These are phyloP conservation scores for Syrphus vitripennis DNA, from an alignment of 2,888 invertebrate genomes.

Conservation along the genomic window DNA sequence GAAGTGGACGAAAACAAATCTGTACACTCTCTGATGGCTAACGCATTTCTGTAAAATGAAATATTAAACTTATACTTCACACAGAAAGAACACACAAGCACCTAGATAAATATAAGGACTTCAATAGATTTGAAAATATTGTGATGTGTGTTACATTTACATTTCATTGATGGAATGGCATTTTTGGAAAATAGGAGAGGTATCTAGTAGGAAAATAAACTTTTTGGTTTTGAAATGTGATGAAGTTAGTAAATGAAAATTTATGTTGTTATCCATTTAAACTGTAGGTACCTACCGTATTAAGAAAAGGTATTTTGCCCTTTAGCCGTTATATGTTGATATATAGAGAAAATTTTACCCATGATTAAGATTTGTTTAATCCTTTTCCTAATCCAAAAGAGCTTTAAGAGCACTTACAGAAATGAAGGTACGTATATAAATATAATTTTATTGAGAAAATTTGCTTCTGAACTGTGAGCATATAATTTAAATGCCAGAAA, in stretches of 20 bases:
- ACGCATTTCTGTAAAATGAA: neutral
- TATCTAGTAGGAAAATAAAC: neutral
- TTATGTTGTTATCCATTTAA: neutral
- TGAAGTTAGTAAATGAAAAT: neutral
- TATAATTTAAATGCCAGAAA: too few relatives aligned
- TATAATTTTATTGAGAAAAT: too few relatives aligned
- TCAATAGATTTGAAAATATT: neutral
- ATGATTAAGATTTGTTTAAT: neutral
- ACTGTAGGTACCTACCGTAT: too few relatives aligned
- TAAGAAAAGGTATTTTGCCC: too few relatives aligned
- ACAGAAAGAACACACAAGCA: neutral
- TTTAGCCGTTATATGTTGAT: too few relatives aligned
- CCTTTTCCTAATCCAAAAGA: too few relatives aligned
- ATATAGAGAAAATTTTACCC: too few relatives aligned
- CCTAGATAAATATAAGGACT: too few relatives aligned
- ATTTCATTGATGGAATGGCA: neutral
- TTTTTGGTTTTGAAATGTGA: neutral
- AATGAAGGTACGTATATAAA: too few relatives aligned
- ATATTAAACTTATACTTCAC: neutral
- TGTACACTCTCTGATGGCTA: neutral
- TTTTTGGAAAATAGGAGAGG: neutral
- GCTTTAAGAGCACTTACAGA: too few relatives aligned
- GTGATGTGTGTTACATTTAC: conserved; percentile 1
- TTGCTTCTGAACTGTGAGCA: too few relatives aligned
- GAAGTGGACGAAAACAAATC: neutral